These are phyloP conservation scores for Apus apus DNA, from an alignment of 2,113 vertebrate species.

Conservation along the genomic window DNA sequence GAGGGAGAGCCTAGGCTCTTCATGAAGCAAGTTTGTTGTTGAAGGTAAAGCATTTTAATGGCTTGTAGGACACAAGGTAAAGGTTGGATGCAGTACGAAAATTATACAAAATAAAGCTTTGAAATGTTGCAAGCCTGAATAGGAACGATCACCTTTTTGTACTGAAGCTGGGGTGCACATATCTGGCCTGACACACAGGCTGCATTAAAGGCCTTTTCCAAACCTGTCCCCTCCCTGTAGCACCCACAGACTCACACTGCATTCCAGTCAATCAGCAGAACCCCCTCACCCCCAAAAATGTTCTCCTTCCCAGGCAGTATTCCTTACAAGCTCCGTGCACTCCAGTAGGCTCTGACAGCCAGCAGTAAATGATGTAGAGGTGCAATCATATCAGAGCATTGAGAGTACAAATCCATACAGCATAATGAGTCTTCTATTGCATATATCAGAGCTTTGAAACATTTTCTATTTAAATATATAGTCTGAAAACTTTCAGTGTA, in stretches of 20 bases:
- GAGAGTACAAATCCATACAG: constrained; percentile 16
- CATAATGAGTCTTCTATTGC: constrained; percentile 52
- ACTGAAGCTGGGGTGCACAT: background rate
- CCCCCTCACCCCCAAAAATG: background rate
- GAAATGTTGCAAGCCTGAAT: background rate
- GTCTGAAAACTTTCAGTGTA: background rate
- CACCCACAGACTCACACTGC: accelerated
- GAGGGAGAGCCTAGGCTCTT: background rate
- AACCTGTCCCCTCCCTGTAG: background rate
- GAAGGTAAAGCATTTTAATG: background rate
- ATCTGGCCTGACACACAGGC: background rate
- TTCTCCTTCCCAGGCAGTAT: background rate
- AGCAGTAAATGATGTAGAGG: constrained; percentile 47
- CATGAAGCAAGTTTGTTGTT: background rate
- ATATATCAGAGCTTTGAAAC: constrained; percentile 51
- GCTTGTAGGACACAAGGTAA: background rate
- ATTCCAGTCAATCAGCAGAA: constrained; percentile 29
- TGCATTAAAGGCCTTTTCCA: background rate
- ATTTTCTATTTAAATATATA: constrained; percentile 40
- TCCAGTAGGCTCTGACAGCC: constrained; percentile 31
- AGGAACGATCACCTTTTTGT: accelerated
- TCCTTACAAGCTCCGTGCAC: background rate
- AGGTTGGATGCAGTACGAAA: background rate
- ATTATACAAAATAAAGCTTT: background rate
- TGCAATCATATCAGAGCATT: constrained; percentile 21